A percentile compares a stretch with the other conserved stretches of the same genome.
Evolutionary conservation across 2,113 vertebrate species (phyloP).

Genomic region (Mionectes macconnelli): DNA sequence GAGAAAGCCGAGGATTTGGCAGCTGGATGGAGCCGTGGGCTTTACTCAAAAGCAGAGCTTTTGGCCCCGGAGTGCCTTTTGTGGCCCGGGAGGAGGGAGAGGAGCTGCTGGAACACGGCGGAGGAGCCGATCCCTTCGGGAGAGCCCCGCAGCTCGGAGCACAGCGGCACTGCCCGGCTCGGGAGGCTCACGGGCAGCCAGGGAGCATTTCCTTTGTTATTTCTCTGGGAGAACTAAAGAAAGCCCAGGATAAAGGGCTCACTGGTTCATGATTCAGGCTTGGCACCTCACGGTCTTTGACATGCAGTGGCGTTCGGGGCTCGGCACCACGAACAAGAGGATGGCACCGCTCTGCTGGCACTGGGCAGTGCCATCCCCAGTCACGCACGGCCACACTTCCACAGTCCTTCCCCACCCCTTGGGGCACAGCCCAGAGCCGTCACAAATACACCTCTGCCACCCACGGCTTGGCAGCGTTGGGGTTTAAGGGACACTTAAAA

Average conservation of each 20-base stretch:
- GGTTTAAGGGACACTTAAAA: neutral
- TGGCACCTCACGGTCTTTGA: neutral
- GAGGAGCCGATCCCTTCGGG: neutral
- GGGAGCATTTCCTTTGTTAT: neutral
- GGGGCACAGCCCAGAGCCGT: rapidly evolving
- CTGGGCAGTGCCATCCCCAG: rapidly evolving
- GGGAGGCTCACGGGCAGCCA: rapidly evolving
- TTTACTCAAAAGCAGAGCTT: neutral
- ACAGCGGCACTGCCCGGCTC: rapidly evolving
- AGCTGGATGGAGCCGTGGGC: neutral
- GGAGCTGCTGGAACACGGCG: rapidly evolving
- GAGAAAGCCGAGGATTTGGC: neutral
- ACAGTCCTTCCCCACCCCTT: neutral
- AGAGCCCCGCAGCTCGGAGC: neutral
- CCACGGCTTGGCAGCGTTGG: rapidly evolving
- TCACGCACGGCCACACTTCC: rapidly evolving
- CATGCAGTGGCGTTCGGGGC: neutral
- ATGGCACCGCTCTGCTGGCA: neutral
- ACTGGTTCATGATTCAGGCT: neutral
- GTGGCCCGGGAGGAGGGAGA: rapidly evolving
- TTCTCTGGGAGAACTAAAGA: neutral
- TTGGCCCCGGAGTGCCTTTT: neutral
- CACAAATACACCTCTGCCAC: rapidly evolving
- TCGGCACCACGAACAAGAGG: neutral
- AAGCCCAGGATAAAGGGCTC: neutral